Evolutionary conservation across 1,140 invertebrate genomes (phyloP).

Genomic region (Kradibia gibbosae): DNA sequence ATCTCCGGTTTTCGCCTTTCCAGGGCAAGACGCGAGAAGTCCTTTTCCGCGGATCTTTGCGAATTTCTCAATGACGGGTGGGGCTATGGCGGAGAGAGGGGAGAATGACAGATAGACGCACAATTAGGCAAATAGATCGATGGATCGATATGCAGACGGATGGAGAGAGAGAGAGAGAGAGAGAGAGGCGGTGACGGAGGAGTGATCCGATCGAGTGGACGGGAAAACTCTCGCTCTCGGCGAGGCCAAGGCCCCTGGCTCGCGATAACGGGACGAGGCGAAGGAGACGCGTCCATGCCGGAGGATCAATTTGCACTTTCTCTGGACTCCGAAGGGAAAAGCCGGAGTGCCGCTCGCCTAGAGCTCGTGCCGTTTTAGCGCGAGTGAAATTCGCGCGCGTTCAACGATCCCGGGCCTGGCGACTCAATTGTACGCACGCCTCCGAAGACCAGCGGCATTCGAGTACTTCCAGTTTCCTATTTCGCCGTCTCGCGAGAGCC

Average conservation of each 20-base stretch:
- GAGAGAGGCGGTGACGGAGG: too few relatives aligned
- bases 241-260: slow-evolving; percentile 17
- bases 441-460: too few relatives aligned
- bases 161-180: neutral
- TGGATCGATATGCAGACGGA: neutral
- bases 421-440: neutral
- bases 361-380: slow-evolving; percentile 40
- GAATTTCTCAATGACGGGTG: too few relatives aligned
- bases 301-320: slow-evolving; percentile 51
- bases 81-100: too few relatives aligned
- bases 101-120: too few relatives aligned
- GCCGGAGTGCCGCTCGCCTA: neutral
- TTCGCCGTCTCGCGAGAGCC: too few relatives aligned
- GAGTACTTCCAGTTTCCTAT: too few relatives aligned
- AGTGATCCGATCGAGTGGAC: too few relatives aligned
- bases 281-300: neutral
- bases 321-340: slow-evolving; percentile 23
- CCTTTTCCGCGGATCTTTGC: too few relatives aligned
- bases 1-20: too few relatives aligned
- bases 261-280: neutral
- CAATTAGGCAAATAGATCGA: too few relatives aligned
- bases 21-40: too few relatives aligned
- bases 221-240: slow-evolving; percentile 23
- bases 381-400: slow-evolving; percentile 39
- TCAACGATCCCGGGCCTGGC: neutral